Base-by-base conservation (phyloP, 2,888 invertebrate species). In the Taenaris catops region DNA sequence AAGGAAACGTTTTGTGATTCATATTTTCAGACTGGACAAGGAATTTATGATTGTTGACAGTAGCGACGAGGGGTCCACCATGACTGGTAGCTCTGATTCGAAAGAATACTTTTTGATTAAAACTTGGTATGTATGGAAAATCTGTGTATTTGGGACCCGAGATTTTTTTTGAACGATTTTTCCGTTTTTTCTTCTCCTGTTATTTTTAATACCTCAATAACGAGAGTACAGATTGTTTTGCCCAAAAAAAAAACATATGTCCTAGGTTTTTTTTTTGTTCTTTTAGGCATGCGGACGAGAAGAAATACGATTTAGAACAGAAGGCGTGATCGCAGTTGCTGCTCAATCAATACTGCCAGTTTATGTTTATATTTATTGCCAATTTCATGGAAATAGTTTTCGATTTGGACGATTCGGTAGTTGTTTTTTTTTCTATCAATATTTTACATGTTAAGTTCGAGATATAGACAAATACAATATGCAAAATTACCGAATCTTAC, bases 251-350 rank as follows among this genome's bases (percentile, higher is more conserved):
- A n/a, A n/a, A n/a, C n/a, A 16, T 27, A 25, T 40, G 32, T 41
- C 34, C 40, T 45, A 46, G 46, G 39, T 55, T 44, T 55, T 43
- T 47, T 28, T 37, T 14, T 17, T 41, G 44, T 41, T 40, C 49
- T 79, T 79, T 63, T 79, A 86, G 84, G 81, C 59, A 81, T 39
- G 72, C 74, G 34, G 67, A 72, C 28, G 73, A 78, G 60, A 86
- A 84, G 68, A 83, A 81, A 56, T 83, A 81, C 60, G 74, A 78
- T 48, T 43, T 84, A 57, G 71, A 81, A 50, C 63, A 63, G 38
- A 84, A 80, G 55, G 72, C 67, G 68, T 83, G 71, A 81, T 53
- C 55, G 44, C 36, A 25, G 27, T 29, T 36, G 31, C 31, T 9
- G 21, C 17, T 23, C 7, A 10, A 12, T 12, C 7, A 34, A 12